Evolutionary conservation across 2,888 invertebrate species (phyloP), one percentile per base, ranked within the genome.

Genomic region (Microctonus aethiopoides): DNA sequence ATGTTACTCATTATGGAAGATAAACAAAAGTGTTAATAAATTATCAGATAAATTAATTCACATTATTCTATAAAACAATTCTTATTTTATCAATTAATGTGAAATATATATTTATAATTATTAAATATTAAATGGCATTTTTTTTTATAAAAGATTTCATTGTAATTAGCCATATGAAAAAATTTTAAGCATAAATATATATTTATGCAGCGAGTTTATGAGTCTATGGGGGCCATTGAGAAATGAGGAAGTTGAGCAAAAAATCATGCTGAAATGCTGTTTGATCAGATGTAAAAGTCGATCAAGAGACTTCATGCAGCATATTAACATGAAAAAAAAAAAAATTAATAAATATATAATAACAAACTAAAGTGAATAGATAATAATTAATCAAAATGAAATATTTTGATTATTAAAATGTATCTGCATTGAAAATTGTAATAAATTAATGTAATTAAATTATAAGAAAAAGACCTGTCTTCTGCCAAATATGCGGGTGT

Each of bases 401-500:
- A 7, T 46, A 20, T 46, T 16, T n/a, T 46, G 16, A 46, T 16
- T 46, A 46, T 16, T 46, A 7, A 6, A 46, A 16, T 9, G 1
- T 46, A 7, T n/a, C 9, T n/a, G 46, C 4, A 16, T 16, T 16
- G 46, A 4, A 10, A 46, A 46, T 6, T 22, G 56, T 56, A 16
- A 51, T 46, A 34, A 51, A 51, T 52, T n/a, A 39, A 54, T 57
- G 39, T 16, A 34, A 57, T 32, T 16, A 36, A 9, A 3, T 7
- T 24, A 32, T 10, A 41, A 41, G 67, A 11, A n/a, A 46, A 68
- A 20, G 24, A n/a, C n/a, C n/a, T n/a, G 5, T 10, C 62, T 24
- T n/a, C 63, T 60, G 60, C 20, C 22, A 36, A 68, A 65, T 72
- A 73, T 73, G 73, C 70, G 75, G 72, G 54, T 22, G 75, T 70